Evolutionary conservation across 2,113 vertebrate genomes (phyloP).

Genomic region (Nipponia nippon): DNA sequence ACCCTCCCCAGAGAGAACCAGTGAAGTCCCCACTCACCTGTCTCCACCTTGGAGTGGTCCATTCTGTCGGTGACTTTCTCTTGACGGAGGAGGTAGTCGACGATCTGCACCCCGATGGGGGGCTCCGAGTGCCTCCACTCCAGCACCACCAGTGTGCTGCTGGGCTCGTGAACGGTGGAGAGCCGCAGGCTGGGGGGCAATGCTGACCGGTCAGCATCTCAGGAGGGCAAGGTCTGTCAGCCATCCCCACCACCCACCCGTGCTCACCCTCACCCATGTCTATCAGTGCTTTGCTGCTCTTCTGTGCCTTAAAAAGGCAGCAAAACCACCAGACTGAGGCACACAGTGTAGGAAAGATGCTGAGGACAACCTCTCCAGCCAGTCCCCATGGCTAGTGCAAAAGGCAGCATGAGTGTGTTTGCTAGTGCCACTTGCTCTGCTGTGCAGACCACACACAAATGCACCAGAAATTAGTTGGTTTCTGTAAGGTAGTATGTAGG

Average conservation of each 20-base stretch:
- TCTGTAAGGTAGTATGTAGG: neutral
- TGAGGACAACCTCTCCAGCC: neutral
- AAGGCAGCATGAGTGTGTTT: neutral
- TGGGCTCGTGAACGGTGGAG: conserved; percentile 90
- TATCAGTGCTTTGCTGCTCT: neutral
- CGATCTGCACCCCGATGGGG: conserved; percentile 91
- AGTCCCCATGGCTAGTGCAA: neutral
- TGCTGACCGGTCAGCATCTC: neutral
- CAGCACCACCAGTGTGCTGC: conserved; percentile 93
- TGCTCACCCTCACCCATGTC: neutral
- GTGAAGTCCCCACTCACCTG: conserved; percentile 74
- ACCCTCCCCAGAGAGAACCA: neutral
- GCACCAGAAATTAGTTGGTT: neutral
- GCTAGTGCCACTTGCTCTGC: neutral
- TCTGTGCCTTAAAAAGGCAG: neutral
- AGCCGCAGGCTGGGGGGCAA: conserved; percentile 80
- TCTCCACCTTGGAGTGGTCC: conserved; percentile 97
- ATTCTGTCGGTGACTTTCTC: conserved; percentile 94
- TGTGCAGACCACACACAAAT: neutral
- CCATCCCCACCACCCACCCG: neutral
- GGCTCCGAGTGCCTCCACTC: conserved; percentile 95
- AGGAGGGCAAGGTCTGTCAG: neutral
- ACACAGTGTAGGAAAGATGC: neutral
- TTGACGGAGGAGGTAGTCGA: conserved; percentile 95
- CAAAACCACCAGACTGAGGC: neutral